Evolutionary conservation across 2,888 invertebrate species (phyloP).

Genomic region (Automeris io): DNA sequence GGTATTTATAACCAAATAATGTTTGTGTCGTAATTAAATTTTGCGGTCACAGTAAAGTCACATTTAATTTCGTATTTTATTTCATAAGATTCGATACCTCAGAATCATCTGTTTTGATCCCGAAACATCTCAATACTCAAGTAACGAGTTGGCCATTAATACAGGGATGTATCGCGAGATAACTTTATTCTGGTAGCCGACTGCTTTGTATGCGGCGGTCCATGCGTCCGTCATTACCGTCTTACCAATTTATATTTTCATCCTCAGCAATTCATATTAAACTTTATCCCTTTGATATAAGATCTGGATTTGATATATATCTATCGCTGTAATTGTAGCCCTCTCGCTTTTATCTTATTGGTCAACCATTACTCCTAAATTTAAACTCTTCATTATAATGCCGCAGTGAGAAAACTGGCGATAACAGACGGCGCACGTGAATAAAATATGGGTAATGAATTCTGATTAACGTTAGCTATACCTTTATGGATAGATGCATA

Average conservation of each 20-base stretch:
- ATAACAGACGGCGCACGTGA: slow-evolving; percentile 58
- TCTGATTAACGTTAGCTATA: slow-evolving; percentile 52
- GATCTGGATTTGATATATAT: slow-evolving; percentile 15
- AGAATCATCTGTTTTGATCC: slow-evolving; percentile 55
- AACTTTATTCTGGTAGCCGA: slow-evolving; percentile 77
- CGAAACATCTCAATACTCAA: slow-evolving; percentile 72
- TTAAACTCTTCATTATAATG: slow-evolving; percentile 76
- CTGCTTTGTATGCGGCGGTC: slow-evolving; percentile 74
- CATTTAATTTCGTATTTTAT: slow-evolving; percentile 32
- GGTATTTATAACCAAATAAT: too few relatives aligned
- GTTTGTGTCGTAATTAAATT: too few relatives aligned
- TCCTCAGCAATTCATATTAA: slow-evolving; percentile 19
- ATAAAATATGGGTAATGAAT: slow-evolving; percentile 71
- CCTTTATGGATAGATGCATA: slow-evolving; percentile 39
- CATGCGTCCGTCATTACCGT: slow-evolving; percentile 71
- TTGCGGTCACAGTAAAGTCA: too few relatives aligned
- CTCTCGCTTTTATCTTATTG: slow-evolving; percentile 76
- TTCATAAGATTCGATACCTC: slow-evolving; percentile 46
- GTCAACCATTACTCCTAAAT: slow-evolving; percentile 76
- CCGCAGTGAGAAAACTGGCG: slow-evolving; percentile 69
- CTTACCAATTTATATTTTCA: slow-evolving; percentile 32
- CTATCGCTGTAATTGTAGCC: slow-evolving; percentile 43
- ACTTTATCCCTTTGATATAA: slow-evolving; percentile 28
- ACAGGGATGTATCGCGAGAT: slow-evolving; percentile 75
- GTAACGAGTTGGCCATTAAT: slow-evolving; percentile 76